phyloP scores from a whole-genome alignment of 2,797 vertebrate genomes.

The Adrianichthys oophorus region DNA sequence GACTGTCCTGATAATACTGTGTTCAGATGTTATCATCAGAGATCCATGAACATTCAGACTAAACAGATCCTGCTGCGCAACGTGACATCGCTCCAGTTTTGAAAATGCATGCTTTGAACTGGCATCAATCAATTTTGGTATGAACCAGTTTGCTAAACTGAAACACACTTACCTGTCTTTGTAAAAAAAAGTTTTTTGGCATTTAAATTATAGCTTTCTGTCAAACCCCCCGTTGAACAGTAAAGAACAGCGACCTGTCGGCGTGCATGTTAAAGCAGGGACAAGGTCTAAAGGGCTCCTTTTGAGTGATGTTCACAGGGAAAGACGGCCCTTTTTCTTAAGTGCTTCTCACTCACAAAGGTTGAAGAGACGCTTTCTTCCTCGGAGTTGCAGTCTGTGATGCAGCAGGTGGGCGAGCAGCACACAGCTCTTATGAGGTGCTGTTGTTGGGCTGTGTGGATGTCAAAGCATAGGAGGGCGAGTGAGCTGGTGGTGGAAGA shows the following conservation, averaged over 20 bases:
- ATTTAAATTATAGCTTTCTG: conserved; percentile 5
- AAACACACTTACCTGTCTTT: background rate
- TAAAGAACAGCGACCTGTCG: conserved; percentile 6
- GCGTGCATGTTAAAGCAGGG: background rate
- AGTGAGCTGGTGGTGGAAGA: conserved; percentile 6
- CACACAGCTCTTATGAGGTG: conserved; percentile 42
- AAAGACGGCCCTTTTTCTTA: conserved; percentile 27
- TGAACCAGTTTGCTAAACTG: background rate
- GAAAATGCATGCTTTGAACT: too few species aligned
- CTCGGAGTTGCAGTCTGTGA: background rate
- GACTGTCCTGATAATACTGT: too few species aligned
- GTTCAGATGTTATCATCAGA: too few species aligned
- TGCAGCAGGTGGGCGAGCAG: conserved; percentile 56
- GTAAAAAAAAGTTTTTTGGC: background rate
- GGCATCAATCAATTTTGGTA: background rate
- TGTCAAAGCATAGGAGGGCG: conserved; percentile 37
- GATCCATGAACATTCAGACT: too few species aligned
- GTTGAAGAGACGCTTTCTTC: conserved; percentile 46
- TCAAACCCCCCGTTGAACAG: conserved; percentile 10
- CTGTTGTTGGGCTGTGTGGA: conserved; percentile 41
- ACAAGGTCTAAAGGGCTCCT: conserved; percentile 5
- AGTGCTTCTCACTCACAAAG: conserved; percentile 45
- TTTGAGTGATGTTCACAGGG: conserved; percentile 26
- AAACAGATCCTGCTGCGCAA: too few species aligned
- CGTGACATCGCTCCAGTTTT: too few species aligned